Percentiles rank a stretch among this genome's conserved stretches.
Conservation (phyloP, 2,888 invertebrate genomes). For the Escarpia spicata region DNA sequence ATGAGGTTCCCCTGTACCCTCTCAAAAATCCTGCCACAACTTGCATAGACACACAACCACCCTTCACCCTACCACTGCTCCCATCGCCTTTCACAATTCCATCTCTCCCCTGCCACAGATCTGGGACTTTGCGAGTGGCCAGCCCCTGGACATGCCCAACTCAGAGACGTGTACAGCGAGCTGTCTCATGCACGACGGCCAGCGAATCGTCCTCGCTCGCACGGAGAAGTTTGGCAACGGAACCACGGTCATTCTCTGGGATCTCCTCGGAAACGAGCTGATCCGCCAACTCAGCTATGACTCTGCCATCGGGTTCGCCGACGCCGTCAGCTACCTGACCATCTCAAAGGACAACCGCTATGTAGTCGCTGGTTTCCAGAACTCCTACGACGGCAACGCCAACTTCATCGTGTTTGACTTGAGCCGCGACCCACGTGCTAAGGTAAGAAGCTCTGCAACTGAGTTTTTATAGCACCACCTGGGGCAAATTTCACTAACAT, state of each 20-base stretch:
- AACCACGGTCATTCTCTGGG: conserved; percentile 63
- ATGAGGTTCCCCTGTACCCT: no score
- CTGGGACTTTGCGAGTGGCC: conserved; percentile 64
- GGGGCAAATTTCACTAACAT: no score
- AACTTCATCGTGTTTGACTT: conserved; percentile 65
- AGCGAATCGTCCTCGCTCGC: conserved; percentile 61
- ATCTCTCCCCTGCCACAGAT: conserved; percentile 49
- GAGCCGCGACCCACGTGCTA: conserved; percentile 37
- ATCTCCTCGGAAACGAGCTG: conserved; percentile 62
- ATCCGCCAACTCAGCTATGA: conserved; percentile 56
- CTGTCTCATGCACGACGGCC: conserved; percentile 61
- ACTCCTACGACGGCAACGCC: conserved; percentile 61
- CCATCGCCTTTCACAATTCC: background rate
- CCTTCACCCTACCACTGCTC: background rate
- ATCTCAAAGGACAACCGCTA: conserved; percentile 51
- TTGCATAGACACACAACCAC: no score
- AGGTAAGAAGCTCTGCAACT: background rate
- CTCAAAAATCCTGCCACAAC: no score
- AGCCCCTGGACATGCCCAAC: conserved; percentile 60
- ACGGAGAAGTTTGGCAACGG: conserved; percentile 63
- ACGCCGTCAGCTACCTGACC: conserved; percentile 59
- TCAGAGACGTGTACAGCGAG: conserved; percentile 63
- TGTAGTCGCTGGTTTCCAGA: conserved; percentile 64
- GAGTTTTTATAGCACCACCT: no score
- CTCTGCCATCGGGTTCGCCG: conserved; percentile 61